Percentiles rank a stretch among this genome's conserved stretches.
Conservation (phyloP, 2,797 vertebrate species). For the Crax fasciolata region DNA sequence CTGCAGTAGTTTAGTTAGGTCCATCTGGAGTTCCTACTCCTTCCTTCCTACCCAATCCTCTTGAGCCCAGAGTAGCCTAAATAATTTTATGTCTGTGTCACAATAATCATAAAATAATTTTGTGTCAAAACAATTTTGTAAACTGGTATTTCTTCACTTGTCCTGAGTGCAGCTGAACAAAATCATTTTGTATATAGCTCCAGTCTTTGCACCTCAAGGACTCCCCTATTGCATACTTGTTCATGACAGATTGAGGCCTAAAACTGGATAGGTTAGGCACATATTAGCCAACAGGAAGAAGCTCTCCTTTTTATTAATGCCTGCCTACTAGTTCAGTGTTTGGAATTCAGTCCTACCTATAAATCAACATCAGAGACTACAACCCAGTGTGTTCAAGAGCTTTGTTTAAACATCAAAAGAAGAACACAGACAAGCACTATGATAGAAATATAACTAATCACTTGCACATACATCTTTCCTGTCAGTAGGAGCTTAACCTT, state of each 20-base stretch:
- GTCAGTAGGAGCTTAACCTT: conserved; percentile 88
- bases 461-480: conserved; percentile 88
- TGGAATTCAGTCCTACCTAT: conserved; percentile 87
- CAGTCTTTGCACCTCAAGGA: conserved; percentile 78
- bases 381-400: conserved; percentile 85
- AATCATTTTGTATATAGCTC: conserved; percentile 71
- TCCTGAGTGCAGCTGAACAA: conserved; percentile 60
- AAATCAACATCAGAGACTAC: conserved; percentile 88
- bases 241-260: conserved; percentile 84
- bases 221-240: conserved; percentile 75
- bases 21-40: conserved; percentile 39
- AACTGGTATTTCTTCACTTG: conserved; percentile 72
- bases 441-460: conserved; percentile 89
- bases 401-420: conserved; percentile 89
- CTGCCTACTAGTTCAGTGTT: conserved; percentile 81
- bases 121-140: conserved; percentile 75
- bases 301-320: conserved; percentile 80
- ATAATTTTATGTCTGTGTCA: conserved; percentile 38
- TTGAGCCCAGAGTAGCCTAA: conserved; percentile 46
- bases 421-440: conserved; percentile 83
- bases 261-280: conserved; percentile 79
- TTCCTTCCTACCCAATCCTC: conserved; percentile 32
- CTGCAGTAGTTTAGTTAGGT: conserved; percentile 30
- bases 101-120: conserved; percentile 64
- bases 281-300: conserved; percentile 83